These are phyloP conservation scores for Propithecus perrieri DNA, from an alignment of 2,797 vertebrate species.

Conservation along the genomic window DNA sequence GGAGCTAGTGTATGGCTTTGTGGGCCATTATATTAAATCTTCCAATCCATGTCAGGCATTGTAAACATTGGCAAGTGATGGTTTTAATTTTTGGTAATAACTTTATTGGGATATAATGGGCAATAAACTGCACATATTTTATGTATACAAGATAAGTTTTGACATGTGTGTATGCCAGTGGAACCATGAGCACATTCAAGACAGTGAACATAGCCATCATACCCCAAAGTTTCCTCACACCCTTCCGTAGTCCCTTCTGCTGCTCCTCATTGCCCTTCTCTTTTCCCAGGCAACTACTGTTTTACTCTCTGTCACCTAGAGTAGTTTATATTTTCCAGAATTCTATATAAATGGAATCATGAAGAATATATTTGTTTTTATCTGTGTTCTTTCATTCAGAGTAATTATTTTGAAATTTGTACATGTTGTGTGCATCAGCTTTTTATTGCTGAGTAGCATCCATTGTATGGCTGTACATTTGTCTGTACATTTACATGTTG, in stretches of 20 bases:
- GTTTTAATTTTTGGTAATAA: not conserved
- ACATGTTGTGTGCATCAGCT: too few species aligned
- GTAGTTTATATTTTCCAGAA: not conserved
- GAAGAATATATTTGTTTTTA: not conserved
- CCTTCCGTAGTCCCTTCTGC: not conserved
- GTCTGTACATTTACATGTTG: too few species aligned
- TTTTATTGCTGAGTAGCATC: too few species aligned
- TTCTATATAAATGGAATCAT: not conserved
- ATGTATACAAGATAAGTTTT: not conserved
- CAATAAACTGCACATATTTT: not conserved
- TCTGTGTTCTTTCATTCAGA: not conserved
- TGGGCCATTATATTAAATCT: not conserved
- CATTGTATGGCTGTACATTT: too few species aligned
- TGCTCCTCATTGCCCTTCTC: not conserved
- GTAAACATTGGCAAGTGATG: too few species aligned
- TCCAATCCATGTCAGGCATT: not conserved
- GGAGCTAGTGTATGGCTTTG: not conserved
- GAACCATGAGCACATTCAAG: not conserved
- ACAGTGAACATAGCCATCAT: not conserved
- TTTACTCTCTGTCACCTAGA: not conserved
- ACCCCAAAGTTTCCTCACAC: not conserved
- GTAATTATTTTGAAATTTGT: too few species aligned
- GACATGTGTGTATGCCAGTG: not conserved
- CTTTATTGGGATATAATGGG: not conserved
- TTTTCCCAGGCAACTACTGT: not conserved